phyloP scores from a whole-genome alignment of 2,888 invertebrate species.

The Thymelicus acteon region DNA sequence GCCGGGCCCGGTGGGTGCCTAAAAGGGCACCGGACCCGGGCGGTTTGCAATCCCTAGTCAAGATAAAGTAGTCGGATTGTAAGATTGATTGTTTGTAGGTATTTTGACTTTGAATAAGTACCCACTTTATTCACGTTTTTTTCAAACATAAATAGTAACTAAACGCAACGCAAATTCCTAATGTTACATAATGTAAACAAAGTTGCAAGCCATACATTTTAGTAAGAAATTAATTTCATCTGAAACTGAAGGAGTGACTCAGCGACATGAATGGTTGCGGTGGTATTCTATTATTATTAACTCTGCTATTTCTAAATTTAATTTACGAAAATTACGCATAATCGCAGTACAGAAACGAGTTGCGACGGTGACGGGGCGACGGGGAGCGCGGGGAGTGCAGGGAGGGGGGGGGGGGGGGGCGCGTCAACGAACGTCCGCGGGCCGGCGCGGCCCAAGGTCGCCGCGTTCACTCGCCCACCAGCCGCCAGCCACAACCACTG shows the following conservation, averaged over 20 bases:
- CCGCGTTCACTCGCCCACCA: conserved; percentile 52
- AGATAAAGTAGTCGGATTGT: background rate
- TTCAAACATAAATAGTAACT: conserved; percentile 14
- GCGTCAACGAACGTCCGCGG: conserved; percentile 84
- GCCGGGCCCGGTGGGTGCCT: no score
- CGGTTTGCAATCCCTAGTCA: no score
- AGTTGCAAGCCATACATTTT: background rate
- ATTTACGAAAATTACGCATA: conserved; percentile 61
- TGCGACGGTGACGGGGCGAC: conserved; percentile 52
- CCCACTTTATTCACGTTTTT: no score
- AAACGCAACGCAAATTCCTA: background rate
- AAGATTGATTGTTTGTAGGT: no score
- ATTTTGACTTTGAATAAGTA: no score
- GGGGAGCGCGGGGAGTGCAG: conserved; percentile 49
- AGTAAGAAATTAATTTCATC: conserved; percentile 25
- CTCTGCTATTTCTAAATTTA: conserved; percentile 53
- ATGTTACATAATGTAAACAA: background rate
- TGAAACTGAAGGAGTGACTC: conserved; percentile 33
- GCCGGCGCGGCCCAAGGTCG: conserved; percentile 80
- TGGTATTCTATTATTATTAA: conserved; percentile 43
- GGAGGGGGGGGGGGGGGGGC: conserved; percentile 54
- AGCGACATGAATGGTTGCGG: conserved; percentile 33
- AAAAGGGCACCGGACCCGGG: no score
- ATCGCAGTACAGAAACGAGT: conserved; percentile 71
- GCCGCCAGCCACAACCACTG: conserved; percentile 48